A percentile compares a stretch with the other conserved stretches of the same genome.
phyloP scores from a whole-genome alignment of 1,140 invertebrate genomes.

The Pseudachorutes palmiensis region DNA sequence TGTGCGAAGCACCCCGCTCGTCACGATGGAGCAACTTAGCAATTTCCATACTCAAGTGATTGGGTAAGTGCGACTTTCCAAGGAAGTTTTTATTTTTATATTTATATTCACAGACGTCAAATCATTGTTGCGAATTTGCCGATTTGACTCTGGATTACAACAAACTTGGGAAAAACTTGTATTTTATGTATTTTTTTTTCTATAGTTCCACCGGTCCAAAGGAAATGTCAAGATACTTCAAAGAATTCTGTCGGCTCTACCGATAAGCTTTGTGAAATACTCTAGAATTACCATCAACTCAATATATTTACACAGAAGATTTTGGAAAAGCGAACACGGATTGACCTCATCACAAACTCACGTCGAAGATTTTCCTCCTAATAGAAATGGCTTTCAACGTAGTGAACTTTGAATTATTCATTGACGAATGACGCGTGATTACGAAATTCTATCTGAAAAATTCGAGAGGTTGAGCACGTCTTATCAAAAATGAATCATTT shows the following conservation, averaged over 20 bases:
- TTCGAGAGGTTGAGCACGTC: background rate
- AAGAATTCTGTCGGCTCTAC: slow-evolving; percentile 67
- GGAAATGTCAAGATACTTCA: slow-evolving; percentile 57
- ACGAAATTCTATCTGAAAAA: background rate
- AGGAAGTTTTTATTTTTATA: too few relatives aligned
- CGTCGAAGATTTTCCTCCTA: too few relatives aligned
- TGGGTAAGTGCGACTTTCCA: slow-evolving; percentile 49
- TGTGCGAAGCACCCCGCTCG: slow-evolving; percentile 57
- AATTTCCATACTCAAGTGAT: slow-evolving; percentile 71
- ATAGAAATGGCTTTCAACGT: background rate
- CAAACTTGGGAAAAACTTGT: too few relatives aligned
- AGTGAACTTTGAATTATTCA: background rate
- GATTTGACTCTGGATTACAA: too few relatives aligned
- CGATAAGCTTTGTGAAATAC: slow-evolving; percentile 48
- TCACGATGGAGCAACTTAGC: slow-evolving; percentile 70
- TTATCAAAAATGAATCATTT: slow-evolving; percentile 7
- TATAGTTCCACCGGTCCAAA: slow-evolving; percentile 60
- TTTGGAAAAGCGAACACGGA: too few relatives aligned
- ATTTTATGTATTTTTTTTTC: background rate
- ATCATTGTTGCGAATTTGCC: too few relatives aligned
- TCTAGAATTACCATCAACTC: background rate
- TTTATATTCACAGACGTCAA: too few relatives aligned
- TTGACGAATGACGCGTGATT: background rate
- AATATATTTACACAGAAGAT: too few relatives aligned
- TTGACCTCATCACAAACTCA: too few relatives aligned